Base-by-base conservation (phyloP, 2,113 vertebrate genomes). In the Rhea americana region DNA sequence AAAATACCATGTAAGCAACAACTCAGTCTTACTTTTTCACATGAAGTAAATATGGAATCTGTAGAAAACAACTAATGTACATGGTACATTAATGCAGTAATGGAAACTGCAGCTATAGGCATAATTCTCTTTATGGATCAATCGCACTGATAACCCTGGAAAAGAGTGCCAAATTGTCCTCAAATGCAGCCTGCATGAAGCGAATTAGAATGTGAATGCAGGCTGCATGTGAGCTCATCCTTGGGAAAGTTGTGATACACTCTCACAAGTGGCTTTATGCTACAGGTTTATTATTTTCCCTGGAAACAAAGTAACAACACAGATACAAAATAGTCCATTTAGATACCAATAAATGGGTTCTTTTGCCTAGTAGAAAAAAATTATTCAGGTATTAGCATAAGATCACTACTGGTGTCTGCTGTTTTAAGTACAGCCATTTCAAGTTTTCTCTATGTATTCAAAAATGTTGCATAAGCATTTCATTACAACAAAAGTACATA, bases 11-110 rank as follows among this genome's bases (percentile, higher is more conserved):
- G 8, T 77, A 56, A 91, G 37, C 10, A 58, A 50, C 17, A 53
- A 13, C 15, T 35, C 24, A 56, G 17, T 88, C 48, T 47, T 47
- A 26, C 13, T 63, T 77, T 59, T 61, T 41, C 21, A 32, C 15
- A 24, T 11, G 47, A 65, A 79, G 43, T 7, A 28, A 61, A 39
- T 13, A 2, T 11, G 39, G 37, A 5, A 30, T 32, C 19, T 43
- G 59, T 13, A 66, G 47, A 55, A 71, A 61, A 26, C 59, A 77
- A 16, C 12, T 45, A 32, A 58, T 0, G 4, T 20, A 61, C 20
- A 30, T 4, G 0, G 1, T 1, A 10, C 4, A 13, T 14, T 6
- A 18, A 43, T 5, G 16, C 13, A 41, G 35, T 5, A 43, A 2
- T 12, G n/a, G 35, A 51, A 72, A 41, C 24, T 24, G 50, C 35